A percentile compares a stretch with the other conserved stretches of the same genome.
Conservation (phyloP, 37 sponge, comb jelly and placozoan genomes). For the Halichondria panicea region DNA sequence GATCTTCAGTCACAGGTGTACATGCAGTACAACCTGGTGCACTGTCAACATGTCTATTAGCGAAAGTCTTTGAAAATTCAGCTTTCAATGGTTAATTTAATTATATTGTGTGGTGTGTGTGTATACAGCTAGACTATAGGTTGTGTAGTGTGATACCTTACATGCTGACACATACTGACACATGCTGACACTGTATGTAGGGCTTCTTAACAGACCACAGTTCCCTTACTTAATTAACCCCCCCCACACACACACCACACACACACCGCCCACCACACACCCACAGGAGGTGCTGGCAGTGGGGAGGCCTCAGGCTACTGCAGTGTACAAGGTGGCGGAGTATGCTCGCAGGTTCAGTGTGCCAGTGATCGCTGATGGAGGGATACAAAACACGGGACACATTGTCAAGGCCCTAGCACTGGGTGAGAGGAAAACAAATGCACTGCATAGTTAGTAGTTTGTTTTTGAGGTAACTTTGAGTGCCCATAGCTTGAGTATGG, state of each 20-base stretch:
- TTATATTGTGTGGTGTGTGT: too few relatives aligned
- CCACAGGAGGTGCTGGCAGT: slow-evolving; percentile 88
- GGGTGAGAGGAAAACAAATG: too few relatives aligned
- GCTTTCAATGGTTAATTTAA: too few relatives aligned
- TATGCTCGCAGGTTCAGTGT: slow-evolving; percentile 88
- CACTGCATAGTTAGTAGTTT: slow-evolving; percentile 34
- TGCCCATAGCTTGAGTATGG: not conserved
- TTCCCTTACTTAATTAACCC: not conserved
- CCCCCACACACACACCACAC: not conserved
- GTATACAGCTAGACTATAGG: too few relatives aligned
- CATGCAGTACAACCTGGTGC: too few relatives aligned
- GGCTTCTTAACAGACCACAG: not conserved
- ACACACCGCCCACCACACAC: not conserved
- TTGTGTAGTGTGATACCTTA: too few relatives aligned
- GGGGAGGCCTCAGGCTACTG: slow-evolving; percentile 95
- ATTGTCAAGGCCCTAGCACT: slow-evolving; percentile 86
- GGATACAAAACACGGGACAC: slow-evolving; percentile 88
- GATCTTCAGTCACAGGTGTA: too few relatives aligned
- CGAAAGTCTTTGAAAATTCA: too few relatives aligned
- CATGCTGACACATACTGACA: too few relatives aligned
- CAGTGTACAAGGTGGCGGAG: slow-evolving; percentile 94
- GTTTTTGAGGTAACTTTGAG: not conserved
- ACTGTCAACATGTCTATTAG: too few relatives aligned
- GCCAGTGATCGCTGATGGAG: slow-evolving; percentile 96
- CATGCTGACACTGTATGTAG: not conserved